Conservation (phyloP, 2,888 invertebrate genomes). For the Cerastis rubricosa region DNA sequence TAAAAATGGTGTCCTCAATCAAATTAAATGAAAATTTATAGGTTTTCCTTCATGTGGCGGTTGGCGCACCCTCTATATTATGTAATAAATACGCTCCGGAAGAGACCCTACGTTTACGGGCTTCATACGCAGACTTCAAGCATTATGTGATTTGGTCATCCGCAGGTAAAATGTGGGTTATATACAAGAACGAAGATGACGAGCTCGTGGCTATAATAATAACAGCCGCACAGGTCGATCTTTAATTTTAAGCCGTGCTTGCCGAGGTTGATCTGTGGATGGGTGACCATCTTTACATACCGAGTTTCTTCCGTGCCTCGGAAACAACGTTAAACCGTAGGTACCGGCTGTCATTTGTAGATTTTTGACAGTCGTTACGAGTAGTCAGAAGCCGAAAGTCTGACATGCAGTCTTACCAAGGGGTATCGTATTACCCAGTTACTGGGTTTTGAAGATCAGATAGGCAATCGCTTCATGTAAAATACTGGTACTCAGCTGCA, state of each 20-base stretch:
- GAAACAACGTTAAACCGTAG: too few species aligned
- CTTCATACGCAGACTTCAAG: background rate
- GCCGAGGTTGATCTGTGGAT: too few species aligned
- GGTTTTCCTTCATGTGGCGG: background rate
- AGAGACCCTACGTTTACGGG: background rate
- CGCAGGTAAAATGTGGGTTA: background rate
- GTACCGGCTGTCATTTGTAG: too few species aligned
- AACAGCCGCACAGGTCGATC: too few species aligned
- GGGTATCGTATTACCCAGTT: too few species aligned
- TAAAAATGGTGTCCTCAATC: background rate
- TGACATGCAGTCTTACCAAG: too few species aligned
- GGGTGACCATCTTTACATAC: too few species aligned
- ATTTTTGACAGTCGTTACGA: too few species aligned
- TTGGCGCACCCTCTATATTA: background rate
- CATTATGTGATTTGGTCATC: constrained; percentile 3
- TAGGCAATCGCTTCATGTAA: background rate
- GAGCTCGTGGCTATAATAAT: too few species aligned
- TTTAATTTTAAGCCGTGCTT: too few species aligned
- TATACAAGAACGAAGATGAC: background rate
- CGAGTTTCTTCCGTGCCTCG: too few species aligned
- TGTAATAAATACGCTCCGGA: background rate
- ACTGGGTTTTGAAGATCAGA: background rate
- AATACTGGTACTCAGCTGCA: background rate
- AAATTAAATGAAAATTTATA: background rate
- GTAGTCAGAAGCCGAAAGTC: too few species aligned